Evolutionary conservation across 1,140 invertebrate genomes (phyloP).

Genomic region (Calliphora vicina): DNA sequence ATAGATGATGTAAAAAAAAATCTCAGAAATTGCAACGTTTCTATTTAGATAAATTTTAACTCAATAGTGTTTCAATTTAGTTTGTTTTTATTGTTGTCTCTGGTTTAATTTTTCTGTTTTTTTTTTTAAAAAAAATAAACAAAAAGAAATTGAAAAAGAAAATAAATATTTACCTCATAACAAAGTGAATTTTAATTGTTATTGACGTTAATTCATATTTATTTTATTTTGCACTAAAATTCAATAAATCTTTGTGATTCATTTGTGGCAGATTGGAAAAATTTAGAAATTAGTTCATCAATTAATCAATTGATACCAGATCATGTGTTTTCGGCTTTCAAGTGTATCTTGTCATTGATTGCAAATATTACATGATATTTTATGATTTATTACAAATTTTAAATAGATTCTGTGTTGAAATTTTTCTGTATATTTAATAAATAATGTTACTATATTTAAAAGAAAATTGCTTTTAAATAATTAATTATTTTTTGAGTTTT

Average conservation of each 20-base stretch:
- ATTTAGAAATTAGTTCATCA: too few species aligned
- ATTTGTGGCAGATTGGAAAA: background rate
- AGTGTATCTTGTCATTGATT: background rate
- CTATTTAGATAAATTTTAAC: slow-evolving; percentile 7
- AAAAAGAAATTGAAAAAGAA: background rate
- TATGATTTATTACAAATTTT: background rate
- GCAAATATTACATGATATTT: background rate
- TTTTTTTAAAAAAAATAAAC: too few species aligned
- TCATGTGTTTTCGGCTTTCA: too few species aligned
- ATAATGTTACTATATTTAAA: too few species aligned
- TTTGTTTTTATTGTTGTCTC: background rate
- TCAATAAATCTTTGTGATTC: slow-evolving; percentile 10
- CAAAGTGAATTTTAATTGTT: slow-evolving; percentile 28
- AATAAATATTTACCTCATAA: background rate
- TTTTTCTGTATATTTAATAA: too few species aligned
- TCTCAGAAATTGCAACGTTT: background rate
- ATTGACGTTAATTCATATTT: slow-evolving; percentile 32
- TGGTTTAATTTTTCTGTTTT: too few species aligned
- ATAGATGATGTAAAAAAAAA: background rate
- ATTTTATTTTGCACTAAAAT: background rate
- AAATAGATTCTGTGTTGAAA: too few species aligned
- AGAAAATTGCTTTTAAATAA: too few species aligned
- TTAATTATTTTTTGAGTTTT: too few species aligned
- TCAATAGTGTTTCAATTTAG: slow-evolving; percentile 29
- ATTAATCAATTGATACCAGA: too few species aligned